phyloP scores from a whole-genome alignment of 2,888 invertebrate genomes.

The Drosophila borealis region DNA sequence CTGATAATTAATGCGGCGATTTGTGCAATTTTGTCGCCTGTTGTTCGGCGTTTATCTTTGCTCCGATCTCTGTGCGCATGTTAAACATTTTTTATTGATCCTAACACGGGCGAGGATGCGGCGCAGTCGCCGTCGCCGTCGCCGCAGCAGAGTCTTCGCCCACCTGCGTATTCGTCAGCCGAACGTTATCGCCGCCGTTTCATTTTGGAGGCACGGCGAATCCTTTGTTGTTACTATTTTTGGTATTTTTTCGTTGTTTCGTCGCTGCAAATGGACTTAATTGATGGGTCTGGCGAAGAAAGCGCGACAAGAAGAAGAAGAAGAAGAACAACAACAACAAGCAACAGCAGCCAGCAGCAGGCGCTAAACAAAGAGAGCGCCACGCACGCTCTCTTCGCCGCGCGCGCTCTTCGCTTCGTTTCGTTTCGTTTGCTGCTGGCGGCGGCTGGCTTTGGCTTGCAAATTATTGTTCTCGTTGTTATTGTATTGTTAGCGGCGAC shows the following conservation, averaged over 20 bases:
- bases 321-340: background rate
- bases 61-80: slow-evolving; percentile 5
- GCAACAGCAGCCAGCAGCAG: slow-evolving; percentile 6
- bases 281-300: slow-evolving; percentile 14
- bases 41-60: slow-evolving; percentile 10
- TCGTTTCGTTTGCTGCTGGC: slow-evolving; percentile 13
- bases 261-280: slow-evolving; percentile 15
- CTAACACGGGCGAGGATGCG: slow-evolving; percentile 28
- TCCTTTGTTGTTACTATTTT: slow-evolving; percentile 49
- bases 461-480: slow-evolving; percentile 17
- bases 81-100: slow-evolving; percentile 40
- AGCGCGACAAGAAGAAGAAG: slow-evolving; percentile 6
- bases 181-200: background rate
- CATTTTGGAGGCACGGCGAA: slow-evolving; percentile 28
- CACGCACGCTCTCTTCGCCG: slow-evolving; percentile 7
- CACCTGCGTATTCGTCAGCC: slow-evolving; percentile 43
- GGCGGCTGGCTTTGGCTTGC: slow-evolving; percentile 23
- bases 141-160: background rate
- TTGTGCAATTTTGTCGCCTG: slow-evolving; percentile 6
- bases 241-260: slow-evolving; percentile 16
- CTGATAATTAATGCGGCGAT: slow-evolving; percentile 10
- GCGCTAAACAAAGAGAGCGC: slow-evolving; percentile 3
- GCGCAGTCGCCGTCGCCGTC: background rate
- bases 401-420: slow-evolving; percentile 14
- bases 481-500: slow-evolving; percentile 31